A percentile compares a stretch with the other conserved stretches of the same genome.
phyloP scores from a whole-genome alignment of 2,797 vertebrate species.

The Epinephelus awoara region DNA sequence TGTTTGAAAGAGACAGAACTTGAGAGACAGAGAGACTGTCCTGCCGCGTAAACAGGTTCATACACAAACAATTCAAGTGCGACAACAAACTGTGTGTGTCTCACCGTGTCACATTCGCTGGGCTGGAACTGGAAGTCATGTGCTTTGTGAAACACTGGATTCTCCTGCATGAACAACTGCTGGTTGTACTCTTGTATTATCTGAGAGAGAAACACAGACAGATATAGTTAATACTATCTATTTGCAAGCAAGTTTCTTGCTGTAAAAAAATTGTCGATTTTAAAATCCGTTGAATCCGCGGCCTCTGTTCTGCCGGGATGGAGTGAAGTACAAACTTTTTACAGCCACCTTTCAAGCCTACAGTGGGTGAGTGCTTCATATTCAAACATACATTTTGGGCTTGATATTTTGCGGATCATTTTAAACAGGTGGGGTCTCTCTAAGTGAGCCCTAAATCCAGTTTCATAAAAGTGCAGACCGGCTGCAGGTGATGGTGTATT shows the following conservation, averaged over 20 bases:
- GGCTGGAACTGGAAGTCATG: slow-evolving; percentile 98
- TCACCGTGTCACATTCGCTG: slow-evolving; percentile 95
- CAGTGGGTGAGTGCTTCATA: slow-evolving; percentile 33
- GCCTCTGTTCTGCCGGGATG: not conserved
- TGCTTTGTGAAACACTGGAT: slow-evolving; percentile 94
- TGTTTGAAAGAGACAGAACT: not conserved
- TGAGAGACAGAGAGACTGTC: not conserved
- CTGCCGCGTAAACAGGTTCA: slow-evolving; percentile 48
- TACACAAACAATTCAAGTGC: slow-evolving; percentile 48
- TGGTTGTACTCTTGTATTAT: slow-evolving; percentile 97
- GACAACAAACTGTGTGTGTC: slow-evolving; percentile 46
- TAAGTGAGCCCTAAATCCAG: not conserved
- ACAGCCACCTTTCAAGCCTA: slow-evolving; percentile 1
- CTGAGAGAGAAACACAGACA: slow-evolving; percentile 76
- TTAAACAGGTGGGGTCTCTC: too few relatives aligned
- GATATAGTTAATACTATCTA: slow-evolving; percentile 12
- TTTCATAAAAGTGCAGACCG: not conserved
- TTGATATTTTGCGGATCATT: not conserved
- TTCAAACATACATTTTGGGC: not conserved
- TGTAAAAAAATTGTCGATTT: not conserved
- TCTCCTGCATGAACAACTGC: slow-evolving; percentile 96
- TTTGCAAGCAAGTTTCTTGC: slow-evolving; percentile 1
- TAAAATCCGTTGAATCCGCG: not conserved
- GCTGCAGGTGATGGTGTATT: too few relatives aligned
- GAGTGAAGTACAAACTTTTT: not conserved